Conservation (phyloP, 2,888 invertebrate genomes). For the Protophormia terraenovae region DNA sequence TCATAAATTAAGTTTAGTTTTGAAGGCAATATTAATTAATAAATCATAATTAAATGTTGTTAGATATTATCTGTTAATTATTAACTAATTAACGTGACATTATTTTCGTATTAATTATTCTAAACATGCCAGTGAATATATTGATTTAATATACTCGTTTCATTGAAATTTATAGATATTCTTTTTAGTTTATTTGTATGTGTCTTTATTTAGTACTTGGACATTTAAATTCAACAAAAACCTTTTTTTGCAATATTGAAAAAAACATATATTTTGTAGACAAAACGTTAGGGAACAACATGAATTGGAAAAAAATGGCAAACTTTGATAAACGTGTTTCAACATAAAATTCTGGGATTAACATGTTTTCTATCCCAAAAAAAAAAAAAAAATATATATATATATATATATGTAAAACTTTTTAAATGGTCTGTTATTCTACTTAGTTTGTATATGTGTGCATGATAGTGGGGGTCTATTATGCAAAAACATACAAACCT, state of each 20-base stretch:
- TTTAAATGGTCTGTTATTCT: constrained; percentile 29
- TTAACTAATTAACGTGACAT: constrained; percentile 43
- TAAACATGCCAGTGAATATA: constrained; percentile 24
- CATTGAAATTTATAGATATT: neutral
- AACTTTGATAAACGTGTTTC: constrained; percentile 60
- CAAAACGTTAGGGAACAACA: neutral
- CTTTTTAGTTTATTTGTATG: neutral
- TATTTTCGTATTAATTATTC: constrained; percentile 42
- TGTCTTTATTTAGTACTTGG: neutral
- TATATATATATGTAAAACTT: constrained; percentile 15
- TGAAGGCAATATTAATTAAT: constrained; percentile 15
- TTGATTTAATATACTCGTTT: neutral
- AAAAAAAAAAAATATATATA: neutral
- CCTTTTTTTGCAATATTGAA: neutral
- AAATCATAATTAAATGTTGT: constrained; percentile 47
- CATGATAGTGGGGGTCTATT: no score
- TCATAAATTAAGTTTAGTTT: constrained; percentile 21
- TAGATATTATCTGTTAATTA: constrained; percentile 34
- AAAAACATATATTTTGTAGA: neutral
- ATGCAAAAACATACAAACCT: neutral
- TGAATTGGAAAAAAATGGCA: neutral
- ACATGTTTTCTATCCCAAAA: constrained; percentile 31
- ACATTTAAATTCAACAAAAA: neutral
- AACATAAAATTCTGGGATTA: constrained; percentile 62
- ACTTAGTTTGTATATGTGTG: no score